phyloP scores from a whole-genome alignment of 2,797 vertebrate species.

The Decapterus maruadsi region DNA sequence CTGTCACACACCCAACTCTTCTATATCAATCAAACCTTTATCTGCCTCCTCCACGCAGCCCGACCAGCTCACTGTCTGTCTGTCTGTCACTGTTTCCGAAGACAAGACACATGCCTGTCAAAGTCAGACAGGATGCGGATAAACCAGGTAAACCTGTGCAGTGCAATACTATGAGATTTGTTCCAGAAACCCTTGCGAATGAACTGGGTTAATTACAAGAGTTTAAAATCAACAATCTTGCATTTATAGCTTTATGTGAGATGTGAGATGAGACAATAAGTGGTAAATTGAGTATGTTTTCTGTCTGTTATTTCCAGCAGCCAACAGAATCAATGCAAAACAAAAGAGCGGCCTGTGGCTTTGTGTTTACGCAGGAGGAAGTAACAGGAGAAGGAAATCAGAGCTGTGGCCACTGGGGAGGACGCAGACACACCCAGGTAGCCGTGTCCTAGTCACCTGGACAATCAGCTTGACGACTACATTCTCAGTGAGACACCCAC shows the following conservation, averaged over 20 bases:
- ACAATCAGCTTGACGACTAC: constrained; percentile 16
- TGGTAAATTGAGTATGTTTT: neutral
- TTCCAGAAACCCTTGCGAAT: neutral
- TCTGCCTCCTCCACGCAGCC: constrained; percentile 52
- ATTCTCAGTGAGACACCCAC: constrained; percentile 13
- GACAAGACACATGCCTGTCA: constrained; percentile 42
- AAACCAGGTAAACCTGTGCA: constrained; percentile 18
- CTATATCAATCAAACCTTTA: constrained; percentile 67
- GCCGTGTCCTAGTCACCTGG: constrained; percentile 32
- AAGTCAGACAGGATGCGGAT: constrained; percentile 14
- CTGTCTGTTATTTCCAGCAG: neutral
- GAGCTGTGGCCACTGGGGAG: constrained; percentile 3
- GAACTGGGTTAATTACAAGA: constrained; percentile 1
- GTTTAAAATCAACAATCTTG: constrained; percentile 6
- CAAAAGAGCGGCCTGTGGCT: constrained; percentile 10
- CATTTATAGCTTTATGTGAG: constrained; percentile 1
- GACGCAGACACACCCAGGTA: constrained; percentile 51
- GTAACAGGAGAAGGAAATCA: constrained; percentile 26
- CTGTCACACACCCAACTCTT: constrained; percentile 52
- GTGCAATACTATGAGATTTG: neutral
- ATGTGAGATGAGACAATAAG: neutral
- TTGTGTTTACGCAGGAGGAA: constrained; percentile 19
- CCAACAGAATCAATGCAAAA: constrained; percentile 42
- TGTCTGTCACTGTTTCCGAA: constrained; percentile 39
- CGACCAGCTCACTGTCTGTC: constrained; percentile 23